Percentiles rank a stretch among this genome's conserved stretches.
Evolutionary conservation across 2,113 vertebrate genomes (phyloP).

Genomic region (Otis tarda): DNA sequence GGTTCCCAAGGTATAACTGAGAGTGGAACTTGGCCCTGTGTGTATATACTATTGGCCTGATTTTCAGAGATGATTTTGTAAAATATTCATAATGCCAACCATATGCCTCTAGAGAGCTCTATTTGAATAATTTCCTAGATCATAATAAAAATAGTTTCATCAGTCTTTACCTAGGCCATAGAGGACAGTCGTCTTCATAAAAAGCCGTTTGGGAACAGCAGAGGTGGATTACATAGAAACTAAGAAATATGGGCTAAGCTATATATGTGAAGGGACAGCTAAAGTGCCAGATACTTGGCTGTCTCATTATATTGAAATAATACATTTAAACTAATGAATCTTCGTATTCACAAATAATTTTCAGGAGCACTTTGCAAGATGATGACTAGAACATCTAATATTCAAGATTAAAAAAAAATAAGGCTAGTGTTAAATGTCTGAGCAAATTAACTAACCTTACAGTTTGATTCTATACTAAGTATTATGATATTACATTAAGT

Average conservation of each 20-base stretch:
- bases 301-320: neutral
- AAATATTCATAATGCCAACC: conserved; percentile 72
- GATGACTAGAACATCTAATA: neutral
- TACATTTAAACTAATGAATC: neutral
- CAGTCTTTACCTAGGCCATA: conserved; percentile 21
- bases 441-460: neutral
- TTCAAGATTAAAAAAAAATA: neutral
- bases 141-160: conserved; percentile 56
- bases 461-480: neutral
- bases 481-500: neutral
- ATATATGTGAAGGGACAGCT: neutral
- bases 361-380: neutral
- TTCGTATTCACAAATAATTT: neutral
- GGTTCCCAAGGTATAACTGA: conserved; percentile 37
- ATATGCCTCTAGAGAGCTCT: conserved; percentile 34
- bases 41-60: conserved; percentile 56
- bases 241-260: neutral
- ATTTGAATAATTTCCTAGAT: conserved; percentile 62
- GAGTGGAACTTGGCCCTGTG: conserved; percentile 19
- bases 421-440: neutral
- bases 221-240: neutral
- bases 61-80: conserved; percentile 62
- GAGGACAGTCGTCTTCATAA: conserved; percentile 22
- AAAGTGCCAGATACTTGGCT: neutral
- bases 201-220: conserved; percentile 1